These are phyloP conservation scores for Drosophila diplacantha DNA, from an alignment of 2,888 invertebrate genomes.

Conservation along the genomic window DNA sequence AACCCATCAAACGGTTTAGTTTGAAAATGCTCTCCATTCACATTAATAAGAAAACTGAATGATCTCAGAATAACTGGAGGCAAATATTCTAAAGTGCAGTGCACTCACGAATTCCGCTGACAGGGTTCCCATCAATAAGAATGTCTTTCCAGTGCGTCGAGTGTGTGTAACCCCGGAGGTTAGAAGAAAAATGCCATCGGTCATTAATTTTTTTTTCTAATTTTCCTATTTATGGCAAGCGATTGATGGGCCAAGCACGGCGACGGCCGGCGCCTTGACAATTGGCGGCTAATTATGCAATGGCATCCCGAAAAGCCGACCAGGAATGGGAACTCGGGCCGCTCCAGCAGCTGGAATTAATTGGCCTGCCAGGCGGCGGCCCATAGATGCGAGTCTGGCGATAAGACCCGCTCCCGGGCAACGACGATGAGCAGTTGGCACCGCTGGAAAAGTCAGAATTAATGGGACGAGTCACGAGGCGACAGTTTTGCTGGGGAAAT, in stretches of 20 bases:
- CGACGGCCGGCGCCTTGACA: constrained; percentile 55
- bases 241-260: constrained; percentile 35
- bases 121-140: constrained; percentile 57
- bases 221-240: constrained; percentile 54
- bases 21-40: constrained; percentile 7
- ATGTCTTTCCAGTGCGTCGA: constrained; percentile 33
- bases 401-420: constrained; percentile 29
- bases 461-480: constrained; percentile 27
- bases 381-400: constrained; percentile 30
- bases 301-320: constrained; percentile 34
- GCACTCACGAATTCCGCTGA: constrained; percentile 12
- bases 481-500: constrained; percentile 39
- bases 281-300: constrained; percentile 66
- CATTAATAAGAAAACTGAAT: constrained; percentile 15
- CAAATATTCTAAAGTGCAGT: constrained; percentile 41
- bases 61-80: constrained; percentile 20
- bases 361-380: constrained; percentile 40
- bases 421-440: constrained; percentile 32
- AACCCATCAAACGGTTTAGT: constrained; percentile 1
- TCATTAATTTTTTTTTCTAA: constrained; percentile 69
- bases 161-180: constrained; percentile 38
- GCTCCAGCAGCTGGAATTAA: constrained; percentile 51
- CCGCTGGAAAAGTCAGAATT: constrained; percentile 32
- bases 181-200: constrained; percentile 41
- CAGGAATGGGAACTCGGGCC: constrained; percentile 43